A percentile compares a stretch with the other conserved stretches of the same genome.
Conservation (phyloP, 2,113 vertebrate species). For the Mohoua ochrocephala region DNA sequence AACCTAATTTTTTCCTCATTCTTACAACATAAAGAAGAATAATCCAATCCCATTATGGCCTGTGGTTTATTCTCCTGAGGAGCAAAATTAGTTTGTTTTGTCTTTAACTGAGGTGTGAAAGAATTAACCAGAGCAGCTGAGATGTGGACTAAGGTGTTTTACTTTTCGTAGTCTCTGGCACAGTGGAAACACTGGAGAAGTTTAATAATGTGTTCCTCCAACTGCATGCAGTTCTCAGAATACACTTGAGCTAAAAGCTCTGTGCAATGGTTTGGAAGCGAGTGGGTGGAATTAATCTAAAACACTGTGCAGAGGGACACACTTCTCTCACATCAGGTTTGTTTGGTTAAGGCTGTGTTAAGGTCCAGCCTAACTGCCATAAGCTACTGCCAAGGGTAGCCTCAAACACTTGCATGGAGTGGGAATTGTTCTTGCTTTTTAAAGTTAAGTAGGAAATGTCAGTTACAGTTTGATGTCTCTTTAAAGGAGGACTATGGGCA, state of each 20-base stretch:
- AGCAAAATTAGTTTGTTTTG: background rate
- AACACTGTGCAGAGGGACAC: background rate
- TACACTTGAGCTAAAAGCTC: background rate
- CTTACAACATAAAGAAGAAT: background rate
- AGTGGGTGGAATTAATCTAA: background rate
- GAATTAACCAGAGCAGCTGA: background rate
- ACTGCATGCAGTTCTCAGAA: background rate
- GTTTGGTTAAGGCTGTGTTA: background rate
- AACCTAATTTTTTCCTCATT: background rate
- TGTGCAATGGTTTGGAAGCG: background rate
- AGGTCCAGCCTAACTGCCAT: background rate
- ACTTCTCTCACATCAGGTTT: background rate
- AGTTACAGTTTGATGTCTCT: background rate
- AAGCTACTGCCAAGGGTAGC: background rate
- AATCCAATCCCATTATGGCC: background rate
- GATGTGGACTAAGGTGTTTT: background rate
- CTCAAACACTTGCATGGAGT: background rate
- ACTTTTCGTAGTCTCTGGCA: background rate
- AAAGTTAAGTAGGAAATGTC: background rate
- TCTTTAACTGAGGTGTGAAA: background rate
- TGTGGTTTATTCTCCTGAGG: background rate
- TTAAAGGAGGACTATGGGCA: background rate
- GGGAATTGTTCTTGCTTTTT: background rate
- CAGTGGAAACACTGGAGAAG: background rate
- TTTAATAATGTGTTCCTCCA: background rate